Evolutionary conservation across 2,113 vertebrate species (phyloP), one percentile per base, ranked within the genome.

Genomic region (Ammodytes marinus): DNA sequence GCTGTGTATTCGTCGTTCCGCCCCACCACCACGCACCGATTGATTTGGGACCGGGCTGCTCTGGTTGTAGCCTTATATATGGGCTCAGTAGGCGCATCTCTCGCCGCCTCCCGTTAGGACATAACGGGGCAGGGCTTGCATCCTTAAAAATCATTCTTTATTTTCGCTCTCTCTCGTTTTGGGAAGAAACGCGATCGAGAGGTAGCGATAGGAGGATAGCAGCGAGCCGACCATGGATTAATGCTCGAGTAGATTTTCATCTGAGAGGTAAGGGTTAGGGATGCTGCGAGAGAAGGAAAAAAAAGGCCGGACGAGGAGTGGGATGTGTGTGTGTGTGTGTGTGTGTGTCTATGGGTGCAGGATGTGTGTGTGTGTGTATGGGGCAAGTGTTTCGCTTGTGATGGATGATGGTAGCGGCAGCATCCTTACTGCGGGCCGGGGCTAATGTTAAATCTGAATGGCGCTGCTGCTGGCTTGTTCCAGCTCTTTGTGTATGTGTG

Each of bases 261-360:
- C 75, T 58, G 74, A 88, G 77, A 93, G 93, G 93, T 93, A 84
- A 79, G 84, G 93, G 93, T 93, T 83, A 79, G 84, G 14, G 82
- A 84, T 82, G 74, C 57, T 80, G 64, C 6, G 47, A 9, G 13
- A 39, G 27, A 11, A 0, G 3, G 1, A 2, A 39, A 57, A 61
- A 70, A 45, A 57, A 54, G 86, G 81, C 72, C 77, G 61, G 53
- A 13, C 7, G 53, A 66, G 66, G 57, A 69, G 27, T 27, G 27
- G 63, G 47, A 66, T 80, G 83, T 27, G 74, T 55, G 8, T 63
- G 37, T 27, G 74, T 55, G 8, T 63, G 37, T 71, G 77, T 49
- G 68, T 35, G 60, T 37, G 1, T 27, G 1, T 55, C 63, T 12
- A 37, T 52, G 77, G 54, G 45, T 59, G 77, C 74, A 53, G 64